Evolutionary conservation across 2,797 vertebrate genomes (phyloP).

Genomic region (Melopsittacus undulatus): DNA sequence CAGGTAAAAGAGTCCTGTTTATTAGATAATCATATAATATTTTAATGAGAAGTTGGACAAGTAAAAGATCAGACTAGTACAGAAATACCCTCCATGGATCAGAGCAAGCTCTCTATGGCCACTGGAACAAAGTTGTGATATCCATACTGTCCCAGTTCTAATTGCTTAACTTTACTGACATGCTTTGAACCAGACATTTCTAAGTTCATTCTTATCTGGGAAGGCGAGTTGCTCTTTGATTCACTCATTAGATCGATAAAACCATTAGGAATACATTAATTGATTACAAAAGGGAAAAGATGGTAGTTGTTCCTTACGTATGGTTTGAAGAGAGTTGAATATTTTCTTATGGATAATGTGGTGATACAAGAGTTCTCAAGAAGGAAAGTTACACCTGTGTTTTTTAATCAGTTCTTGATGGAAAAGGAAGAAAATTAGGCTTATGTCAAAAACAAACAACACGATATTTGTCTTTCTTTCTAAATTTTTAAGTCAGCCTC

Average conservation of each 20-base stretch:
- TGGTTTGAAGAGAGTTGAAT: background rate
- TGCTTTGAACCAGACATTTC: background rate
- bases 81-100: background rate
- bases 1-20: background rate
- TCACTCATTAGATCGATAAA: background rate
- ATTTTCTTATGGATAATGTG: background rate
- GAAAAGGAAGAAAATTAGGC: background rate
- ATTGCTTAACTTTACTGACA: background rate
- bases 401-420: background rate
- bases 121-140: accelerated
- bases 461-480: background rate
- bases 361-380: background rate
- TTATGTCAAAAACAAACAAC: background rate
- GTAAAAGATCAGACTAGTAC: background rate
- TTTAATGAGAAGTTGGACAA: background rate
- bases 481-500: background rate
- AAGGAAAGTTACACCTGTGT: background rate
- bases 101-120: background rate
- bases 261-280: background rate
- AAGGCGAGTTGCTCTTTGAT: background rate
- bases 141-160: background rate
- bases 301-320: background rate
- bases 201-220: background rate
- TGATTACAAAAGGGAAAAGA: background rate
- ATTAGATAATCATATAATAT: background rate